phyloP scores from a whole-genome alignment of 2,888 invertebrate genomes.

The Neoscelio sp. region DNA sequence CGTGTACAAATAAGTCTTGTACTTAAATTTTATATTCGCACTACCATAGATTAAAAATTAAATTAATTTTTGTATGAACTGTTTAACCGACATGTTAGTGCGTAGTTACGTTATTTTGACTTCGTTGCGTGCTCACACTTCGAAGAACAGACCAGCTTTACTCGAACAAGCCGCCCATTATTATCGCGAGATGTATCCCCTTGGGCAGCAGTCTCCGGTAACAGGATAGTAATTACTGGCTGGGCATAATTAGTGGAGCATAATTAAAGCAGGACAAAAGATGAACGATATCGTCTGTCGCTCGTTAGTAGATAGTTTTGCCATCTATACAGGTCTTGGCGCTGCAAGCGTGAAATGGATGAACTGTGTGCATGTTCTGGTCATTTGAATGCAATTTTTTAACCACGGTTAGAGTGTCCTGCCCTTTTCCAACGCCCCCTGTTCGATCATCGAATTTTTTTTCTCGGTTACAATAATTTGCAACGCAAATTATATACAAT shows the following conservation, averaged over 20 bases:
- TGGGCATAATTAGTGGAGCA: slow-evolving; percentile 80
- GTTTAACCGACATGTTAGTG: slow-evolving; percentile 22
- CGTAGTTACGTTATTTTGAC: slow-evolving; percentile 58
- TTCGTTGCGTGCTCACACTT: slow-evolving; percentile 63
- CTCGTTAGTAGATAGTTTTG: slow-evolving; percentile 80
- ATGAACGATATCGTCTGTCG: slow-evolving; percentile 81
- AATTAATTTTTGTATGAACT: background rate
- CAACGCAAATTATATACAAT: too few relatives aligned
- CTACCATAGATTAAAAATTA: background rate
- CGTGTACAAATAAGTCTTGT: too few relatives aligned
- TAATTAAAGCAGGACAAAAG: slow-evolving; percentile 80
- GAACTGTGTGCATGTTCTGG: slow-evolving; percentile 31
- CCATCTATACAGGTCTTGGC: slow-evolving; percentile 71
- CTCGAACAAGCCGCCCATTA: slow-evolving; percentile 72
- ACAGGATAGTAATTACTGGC: slow-evolving; percentile 80
- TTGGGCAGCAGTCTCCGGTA: slow-evolving; percentile 78
- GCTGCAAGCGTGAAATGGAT: slow-evolving; percentile 58
- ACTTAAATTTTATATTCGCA: too few relatives aligned
- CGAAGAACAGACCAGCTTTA: slow-evolving; percentile 66
- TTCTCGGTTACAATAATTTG: too few relatives aligned
- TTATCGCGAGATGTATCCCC: slow-evolving; percentile 77
- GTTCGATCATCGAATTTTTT: too few relatives aligned
- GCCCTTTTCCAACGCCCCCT: too few relatives aligned
- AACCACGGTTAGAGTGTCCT: too few relatives aligned
- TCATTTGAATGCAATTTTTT: too few relatives aligned